Evolutionary conservation across 1,140 invertebrate genomes (phyloP), one percentile per base, ranked within the genome.

Genomic region (Trichonephila clavipes): DNA sequence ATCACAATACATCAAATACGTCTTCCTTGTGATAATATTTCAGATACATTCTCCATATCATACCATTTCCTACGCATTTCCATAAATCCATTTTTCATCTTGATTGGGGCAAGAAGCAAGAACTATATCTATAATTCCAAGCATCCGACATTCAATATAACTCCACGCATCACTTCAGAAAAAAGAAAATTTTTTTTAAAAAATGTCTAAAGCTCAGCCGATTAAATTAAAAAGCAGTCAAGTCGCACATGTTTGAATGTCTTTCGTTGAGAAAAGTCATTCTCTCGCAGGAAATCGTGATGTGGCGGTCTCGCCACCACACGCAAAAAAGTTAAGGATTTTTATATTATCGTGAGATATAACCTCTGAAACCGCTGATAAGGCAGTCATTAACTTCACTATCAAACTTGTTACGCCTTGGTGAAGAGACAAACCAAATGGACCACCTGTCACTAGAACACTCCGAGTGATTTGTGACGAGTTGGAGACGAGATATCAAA

Each of bases 401-500:
- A 61, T 66, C 66, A 28, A 61, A 82, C 69, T 77, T 90, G 69
- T 90, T 61, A 34, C 58, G 90, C 51, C 90, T 91, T 44, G 90
- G 19, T 51, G 88, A 88, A 90, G 69, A 90, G 88, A 81, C 72
- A 90, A 51, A 85, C 90, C 61, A 91, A 83, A 91, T 83, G 90
- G 77, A 83, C 81, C 90, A 91, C 81, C 90, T 91, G 90, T 91
- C 90, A 91, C 34, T 91, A 58, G 59, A 58, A 83, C 81, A 91
- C 77, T 62, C 28, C 24, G 90, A 51, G 62, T 91, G 81, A 91
- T 91, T 91, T 91, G 90, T 85, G 90, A 91, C 61, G 81, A 62
- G 77, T 64, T 18, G 34, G 59, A 51, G 72, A 44, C 58, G 58
- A 90, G 72, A 90, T 90, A 90, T 81, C 77, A 91, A 77, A 6